These are phyloP conservation scores for Riptortus pedestris DNA, from an alignment of 1,140 invertebrate genomes.

Conservation along the genomic window DNA sequence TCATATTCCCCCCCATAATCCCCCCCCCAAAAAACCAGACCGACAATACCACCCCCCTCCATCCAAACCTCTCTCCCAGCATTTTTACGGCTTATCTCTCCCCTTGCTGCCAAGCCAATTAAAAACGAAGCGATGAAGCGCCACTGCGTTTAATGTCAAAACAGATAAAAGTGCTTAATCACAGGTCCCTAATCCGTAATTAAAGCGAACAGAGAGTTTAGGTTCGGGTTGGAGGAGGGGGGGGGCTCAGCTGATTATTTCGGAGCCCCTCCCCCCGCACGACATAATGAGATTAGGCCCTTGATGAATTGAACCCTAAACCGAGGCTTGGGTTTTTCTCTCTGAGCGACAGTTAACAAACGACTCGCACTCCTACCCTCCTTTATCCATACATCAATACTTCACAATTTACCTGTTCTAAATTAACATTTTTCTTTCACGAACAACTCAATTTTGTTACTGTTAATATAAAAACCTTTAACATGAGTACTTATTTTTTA, in stretches of 20 bases:
- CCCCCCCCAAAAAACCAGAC: too few species aligned
- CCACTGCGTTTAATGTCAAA: constrained; percentile 5
- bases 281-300: constrained; percentile 4
- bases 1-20: too few species aligned
- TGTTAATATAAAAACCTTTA: too few species aligned
- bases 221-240: too few species aligned
- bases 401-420: too few species aligned
- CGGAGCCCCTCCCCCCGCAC: neutral
- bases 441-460: too few species aligned
- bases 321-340: neutral
- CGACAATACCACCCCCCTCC: neutral
- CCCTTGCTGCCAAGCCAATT: neutral
- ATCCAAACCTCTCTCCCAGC: neutral
- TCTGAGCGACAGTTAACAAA: constrained; percentile 8
- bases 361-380: neutral
- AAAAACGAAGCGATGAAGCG: neutral
- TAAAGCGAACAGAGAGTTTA: constrained; percentile 13
- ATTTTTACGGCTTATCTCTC: constrained; percentile 15
- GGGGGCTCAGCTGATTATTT: constrained; percentile 4
- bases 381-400: too few species aligned
- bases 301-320: constrained; percentile 3
- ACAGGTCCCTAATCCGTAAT: constrained; percentile 17
- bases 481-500: too few species aligned
- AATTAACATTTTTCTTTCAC: too few species aligned
- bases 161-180: constrained; percentile 18